Percentiles rank a stretch among this genome's conserved stretches.
These are phyloP conservation scores for Trichechus manatus DNA, from an alignment of 2,113 vertebrate species.

Conservation along the genomic window DNA sequence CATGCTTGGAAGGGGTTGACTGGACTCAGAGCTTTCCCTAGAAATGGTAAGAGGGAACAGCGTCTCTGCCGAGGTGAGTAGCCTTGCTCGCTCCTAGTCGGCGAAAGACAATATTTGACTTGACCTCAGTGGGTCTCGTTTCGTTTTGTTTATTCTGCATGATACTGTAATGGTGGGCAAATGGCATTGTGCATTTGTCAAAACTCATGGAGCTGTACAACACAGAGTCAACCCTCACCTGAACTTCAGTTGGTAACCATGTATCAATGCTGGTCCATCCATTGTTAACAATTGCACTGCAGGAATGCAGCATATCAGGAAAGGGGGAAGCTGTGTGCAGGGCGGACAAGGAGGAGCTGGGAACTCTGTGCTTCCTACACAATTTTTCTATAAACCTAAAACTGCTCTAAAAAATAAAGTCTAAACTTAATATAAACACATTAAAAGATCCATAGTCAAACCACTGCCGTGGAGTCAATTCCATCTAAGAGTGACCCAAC, in stretches of 20 bases:
- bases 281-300: no score
- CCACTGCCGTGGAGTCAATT: no score
- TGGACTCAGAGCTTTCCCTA: background rate
- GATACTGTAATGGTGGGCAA: background rate
- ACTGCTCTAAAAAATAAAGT: no score
- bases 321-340: background rate
- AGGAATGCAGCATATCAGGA: background rate
- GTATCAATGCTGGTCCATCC: no score
- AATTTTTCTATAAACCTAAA: no score
- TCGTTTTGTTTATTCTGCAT: background rate
- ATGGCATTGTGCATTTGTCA: background rate
- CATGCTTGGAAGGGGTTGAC: background rate
- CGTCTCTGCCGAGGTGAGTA: background rate
- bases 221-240: background rate
- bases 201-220: background rate
- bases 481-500: no score
- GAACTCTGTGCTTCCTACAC: background rate
- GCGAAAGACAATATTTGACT: background rate
- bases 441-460: no score
- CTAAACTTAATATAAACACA: no score
- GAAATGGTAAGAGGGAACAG: background rate
- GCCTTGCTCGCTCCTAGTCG: background rate
- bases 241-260: background rate
- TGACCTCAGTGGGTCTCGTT: background rate
- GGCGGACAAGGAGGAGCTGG: background rate